Base-by-base conservation (phyloP, 2,797 vertebrate species). In the Cacajao melanocephalus region DNA sequence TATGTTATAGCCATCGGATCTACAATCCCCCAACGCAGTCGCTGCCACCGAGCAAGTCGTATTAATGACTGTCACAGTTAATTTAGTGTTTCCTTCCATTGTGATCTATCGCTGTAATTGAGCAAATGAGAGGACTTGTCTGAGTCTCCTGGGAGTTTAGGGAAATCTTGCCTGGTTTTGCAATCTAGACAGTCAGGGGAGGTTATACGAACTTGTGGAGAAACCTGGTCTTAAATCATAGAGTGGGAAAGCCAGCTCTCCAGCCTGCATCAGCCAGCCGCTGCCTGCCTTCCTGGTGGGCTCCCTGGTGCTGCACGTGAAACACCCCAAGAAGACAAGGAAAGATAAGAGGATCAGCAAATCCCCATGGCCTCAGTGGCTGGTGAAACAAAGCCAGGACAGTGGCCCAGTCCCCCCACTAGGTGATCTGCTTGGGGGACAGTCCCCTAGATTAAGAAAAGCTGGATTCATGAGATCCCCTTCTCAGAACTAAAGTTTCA, bases 91-190 rank as follows among this genome's bases (percentile, higher is more conserved):
- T 95, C 92, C 81, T 95, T 97, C 93, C 93, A 86, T 90, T 97
- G 96, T 97, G 90, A 97, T 97, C 96, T 97, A 92, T 96, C 7
- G 39, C 94, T 72, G 28, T 96, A 95, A 97, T 55, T 88, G 97
- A 97, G 90, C 95, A 96, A 97, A 97, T 1, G 26, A 97, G 90
- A 95, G 82, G 89, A 92, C 94, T 93, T 82, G 85, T 76, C 75
- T 85, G 79, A 52, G 83, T 90, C 97, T 96, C 97, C 88, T 19
- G 92, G 81, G 97, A 92, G 57, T 95, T 97, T 52, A 64, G 90
- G 90, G 70, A 97, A 97, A 95, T 96, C 92, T 97, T 96, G 92
- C 94, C 97, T 97, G 97, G 93, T 97, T 98, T 98, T 96, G 92
- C 81, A 97, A 97, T 97, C 95, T 90, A 94, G 91, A 88, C 81